Percentiles rank a stretch among this genome's conserved stretches.
These are phyloP conservation scores for Peromyscus attwateri DNA, from an alignment of 2,797 vertebrate genomes.

Conservation along the genomic window DNA sequence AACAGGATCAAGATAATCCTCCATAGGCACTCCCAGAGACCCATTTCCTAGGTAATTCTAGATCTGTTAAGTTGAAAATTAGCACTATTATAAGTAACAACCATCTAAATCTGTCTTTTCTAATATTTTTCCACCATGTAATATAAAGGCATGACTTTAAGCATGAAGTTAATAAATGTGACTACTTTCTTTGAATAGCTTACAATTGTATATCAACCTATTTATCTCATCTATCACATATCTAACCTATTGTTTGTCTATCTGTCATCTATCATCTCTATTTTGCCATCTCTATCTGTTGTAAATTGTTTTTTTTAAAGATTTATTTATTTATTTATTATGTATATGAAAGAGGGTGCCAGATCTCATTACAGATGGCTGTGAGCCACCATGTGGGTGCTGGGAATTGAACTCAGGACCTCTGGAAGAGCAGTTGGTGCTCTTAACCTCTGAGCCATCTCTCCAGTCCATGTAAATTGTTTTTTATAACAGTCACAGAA, in stretches of 20 bases:
- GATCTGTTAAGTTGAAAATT: not conserved
- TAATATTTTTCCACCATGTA: not conserved
- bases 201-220: not conserved
- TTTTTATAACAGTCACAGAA: not conserved
- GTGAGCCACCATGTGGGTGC: no score
- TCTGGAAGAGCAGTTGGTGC: no score
- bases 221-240: not conserved
- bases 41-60: not conserved
- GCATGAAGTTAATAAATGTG: not conserved
- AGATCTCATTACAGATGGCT: no score
- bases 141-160: not conserved
- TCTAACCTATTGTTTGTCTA: not conserved
- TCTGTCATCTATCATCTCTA: not conserved
- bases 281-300: not conserved
- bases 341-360: no score
- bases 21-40: not conserved
- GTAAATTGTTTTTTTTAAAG: not conserved
- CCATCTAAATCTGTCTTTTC: not conserved
- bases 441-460: no score
- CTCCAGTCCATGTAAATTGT: no score
- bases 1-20: not conserved
- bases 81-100: not conserved
- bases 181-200: not conserved
- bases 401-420: no score
- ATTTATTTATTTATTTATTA: no score